Conservation (phyloP, 2,113 vertebrate species). For the Cervus canadensis region DNA sequence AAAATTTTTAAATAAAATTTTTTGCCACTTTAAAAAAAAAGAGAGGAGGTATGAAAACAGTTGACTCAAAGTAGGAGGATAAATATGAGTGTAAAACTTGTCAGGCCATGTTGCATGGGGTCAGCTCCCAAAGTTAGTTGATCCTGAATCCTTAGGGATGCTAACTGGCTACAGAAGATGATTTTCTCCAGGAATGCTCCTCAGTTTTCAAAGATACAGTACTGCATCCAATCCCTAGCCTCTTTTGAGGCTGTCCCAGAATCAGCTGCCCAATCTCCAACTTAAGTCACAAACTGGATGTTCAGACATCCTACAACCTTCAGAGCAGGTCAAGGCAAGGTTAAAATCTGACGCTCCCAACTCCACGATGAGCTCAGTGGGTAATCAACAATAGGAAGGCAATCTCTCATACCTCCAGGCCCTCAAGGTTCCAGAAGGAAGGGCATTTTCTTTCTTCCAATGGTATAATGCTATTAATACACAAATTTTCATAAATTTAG, state of each 20-base stretch:
- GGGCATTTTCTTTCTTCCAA: background rate
- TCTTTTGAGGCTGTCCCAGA: background rate
- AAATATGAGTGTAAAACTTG: background rate
- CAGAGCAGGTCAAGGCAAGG: background rate
- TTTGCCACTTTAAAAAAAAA: background rate
- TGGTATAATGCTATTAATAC: background rate
- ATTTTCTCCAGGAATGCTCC: background rate
- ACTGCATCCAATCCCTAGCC: background rate
- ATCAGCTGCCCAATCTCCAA: background rate
- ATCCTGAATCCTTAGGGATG: background rate
- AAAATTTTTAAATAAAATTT: background rate
- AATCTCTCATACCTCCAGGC: background rate
- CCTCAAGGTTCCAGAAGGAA: background rate
- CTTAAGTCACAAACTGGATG: background rate
- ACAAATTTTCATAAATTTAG: background rate
- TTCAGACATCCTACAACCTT: background rate
- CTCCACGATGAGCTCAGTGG: background rate
- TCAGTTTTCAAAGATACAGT: background rate
- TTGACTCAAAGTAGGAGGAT: background rate
- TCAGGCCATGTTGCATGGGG: fast-evolving
- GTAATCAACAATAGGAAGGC: background rate
- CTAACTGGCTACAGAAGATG: background rate
- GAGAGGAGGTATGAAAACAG: background rate
- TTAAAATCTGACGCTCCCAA: background rate
- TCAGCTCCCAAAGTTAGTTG: background rate